Evolutionary conservation across 2,888 invertebrate genomes (phyloP).

Genomic region (Pyrrhosoma nymphula): DNA sequence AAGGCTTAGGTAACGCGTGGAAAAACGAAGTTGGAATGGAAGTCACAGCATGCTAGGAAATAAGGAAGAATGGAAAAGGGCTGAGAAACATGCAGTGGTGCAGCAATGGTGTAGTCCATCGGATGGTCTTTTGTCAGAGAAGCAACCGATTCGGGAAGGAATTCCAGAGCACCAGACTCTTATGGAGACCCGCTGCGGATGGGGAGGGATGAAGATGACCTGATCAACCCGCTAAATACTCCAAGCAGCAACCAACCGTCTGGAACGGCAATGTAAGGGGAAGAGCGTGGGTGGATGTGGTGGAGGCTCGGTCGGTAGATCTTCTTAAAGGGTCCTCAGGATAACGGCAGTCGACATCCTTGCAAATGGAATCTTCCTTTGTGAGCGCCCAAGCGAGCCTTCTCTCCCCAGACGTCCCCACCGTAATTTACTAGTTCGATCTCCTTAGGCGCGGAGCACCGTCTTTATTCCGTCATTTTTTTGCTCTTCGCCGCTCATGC

Average conservation of each 20-base stretch:
- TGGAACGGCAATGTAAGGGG: not conserved
- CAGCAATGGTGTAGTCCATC: not conserved
- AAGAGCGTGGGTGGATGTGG: not conserved
- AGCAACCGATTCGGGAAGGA: not conserved
- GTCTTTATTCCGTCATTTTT: not conserved
- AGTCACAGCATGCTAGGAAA: not conserved
- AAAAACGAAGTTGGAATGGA: not conserved
- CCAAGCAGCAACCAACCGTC: not conserved
- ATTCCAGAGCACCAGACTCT: not conserved
- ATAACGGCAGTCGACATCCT: conserved; percentile 25
- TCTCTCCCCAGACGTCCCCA: not conserved
- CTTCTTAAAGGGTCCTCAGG: conserved; percentile 9
- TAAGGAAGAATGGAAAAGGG: not conserved
- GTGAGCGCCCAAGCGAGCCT: not conserved
- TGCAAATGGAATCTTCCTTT: conserved; percentile 28
- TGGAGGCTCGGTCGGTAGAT: not conserved
- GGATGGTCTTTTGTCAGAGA: not conserved
- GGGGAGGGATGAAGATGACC: not conserved
- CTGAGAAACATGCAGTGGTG: not conserved
- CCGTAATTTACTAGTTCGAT: conserved; percentile 1
- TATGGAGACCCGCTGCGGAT: not conserved
- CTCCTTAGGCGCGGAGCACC: not conserved
- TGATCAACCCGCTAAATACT: conserved; percentile 4
- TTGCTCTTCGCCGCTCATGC: not conserved
- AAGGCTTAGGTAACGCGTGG: too few relatives aligned